These are phyloP conservation scores for Ursus arctos DNA, from an alignment of 2,113 vertebrate species.

Conservation along the genomic window DNA sequence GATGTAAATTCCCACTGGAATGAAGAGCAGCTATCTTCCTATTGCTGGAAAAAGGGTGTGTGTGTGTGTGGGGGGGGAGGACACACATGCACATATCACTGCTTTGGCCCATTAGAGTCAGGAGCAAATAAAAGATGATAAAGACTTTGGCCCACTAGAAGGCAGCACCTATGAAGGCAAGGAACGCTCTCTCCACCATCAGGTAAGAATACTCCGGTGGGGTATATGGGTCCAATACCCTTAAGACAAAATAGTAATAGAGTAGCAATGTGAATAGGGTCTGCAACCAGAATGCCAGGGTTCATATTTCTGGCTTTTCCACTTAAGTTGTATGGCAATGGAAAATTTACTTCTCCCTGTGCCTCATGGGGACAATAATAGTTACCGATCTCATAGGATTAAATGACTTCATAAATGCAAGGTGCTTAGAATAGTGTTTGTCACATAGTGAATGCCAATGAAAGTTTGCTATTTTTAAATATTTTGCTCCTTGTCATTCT, in stretches of 20 bases:
- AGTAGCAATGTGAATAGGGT: background rate
- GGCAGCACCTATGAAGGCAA: background rate
- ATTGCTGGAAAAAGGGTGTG: background rate
- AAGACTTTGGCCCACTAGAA: background rate
- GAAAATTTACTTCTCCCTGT: background rate
- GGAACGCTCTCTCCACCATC: background rate
- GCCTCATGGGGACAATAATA: background rate
- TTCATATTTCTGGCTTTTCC: background rate
- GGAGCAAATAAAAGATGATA: background rate
- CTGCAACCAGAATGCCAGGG: background rate
- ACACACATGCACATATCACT: background rate
- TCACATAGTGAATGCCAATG: background rate
- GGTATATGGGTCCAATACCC: background rate
- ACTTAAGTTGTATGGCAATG: background rate
- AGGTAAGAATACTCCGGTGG: background rate
- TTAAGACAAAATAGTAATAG: background rate
- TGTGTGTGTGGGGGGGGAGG: too few relatives aligned
- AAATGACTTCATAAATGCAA: conserved; percentile 24
- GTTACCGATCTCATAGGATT: background rate
- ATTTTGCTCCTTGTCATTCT: background rate
- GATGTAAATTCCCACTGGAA: background rate
- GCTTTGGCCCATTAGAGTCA: background rate
- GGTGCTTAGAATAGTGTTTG: background rate
- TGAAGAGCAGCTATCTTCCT: background rate
- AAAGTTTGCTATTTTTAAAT: background rate